phyloP scores from a whole-genome alignment of 2,888 invertebrate genomes.

The Drosophila cognata region DNA sequence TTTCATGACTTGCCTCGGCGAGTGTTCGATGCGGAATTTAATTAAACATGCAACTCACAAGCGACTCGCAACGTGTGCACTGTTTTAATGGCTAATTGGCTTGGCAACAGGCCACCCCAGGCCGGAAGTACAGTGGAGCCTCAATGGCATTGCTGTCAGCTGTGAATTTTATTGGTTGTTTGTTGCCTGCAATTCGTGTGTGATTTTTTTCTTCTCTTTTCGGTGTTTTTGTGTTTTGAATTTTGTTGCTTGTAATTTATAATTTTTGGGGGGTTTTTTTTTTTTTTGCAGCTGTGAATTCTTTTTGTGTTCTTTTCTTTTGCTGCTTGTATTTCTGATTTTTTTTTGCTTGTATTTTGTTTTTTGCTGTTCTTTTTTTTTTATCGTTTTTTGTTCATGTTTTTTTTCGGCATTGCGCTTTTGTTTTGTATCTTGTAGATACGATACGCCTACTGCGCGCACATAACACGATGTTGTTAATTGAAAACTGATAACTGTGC shows the following conservation, averaged over 20 bases:
- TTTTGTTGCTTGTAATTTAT: slow-evolving; percentile 10
- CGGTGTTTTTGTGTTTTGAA: background rate
- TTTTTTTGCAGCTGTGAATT: background rate
- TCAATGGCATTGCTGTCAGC: slow-evolving; percentile 10
- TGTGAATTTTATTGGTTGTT: background rate
- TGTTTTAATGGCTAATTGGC: slow-evolving; percentile 67
- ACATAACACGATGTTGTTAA: slow-evolving; percentile 80
- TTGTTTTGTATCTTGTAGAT: slow-evolving; percentile 64
- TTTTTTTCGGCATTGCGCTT: slow-evolving; percentile 49
- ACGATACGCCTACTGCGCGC: slow-evolving; percentile 57
- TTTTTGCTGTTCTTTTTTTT: slow-evolving; percentile 10
- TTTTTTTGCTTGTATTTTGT: background rate
- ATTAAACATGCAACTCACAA: slow-evolving; percentile 50
- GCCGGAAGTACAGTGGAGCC: slow-evolving; percentile 68
- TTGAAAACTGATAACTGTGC: slow-evolving; percentile 79
- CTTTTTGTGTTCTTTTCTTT: slow-evolving; percentile 8
- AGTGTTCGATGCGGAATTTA: slow-evolving; percentile 5
- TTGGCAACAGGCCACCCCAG: slow-evolving; percentile 54
- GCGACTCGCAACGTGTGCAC: slow-evolving; percentile 48
- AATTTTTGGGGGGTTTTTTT: background rate
- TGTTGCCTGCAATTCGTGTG: slow-evolving; percentile 3
- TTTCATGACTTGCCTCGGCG: slow-evolving; percentile 36
- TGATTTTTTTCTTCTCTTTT: background rate
- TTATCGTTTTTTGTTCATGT: slow-evolving; percentile 19
- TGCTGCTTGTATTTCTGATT: background rate